Evolutionary conservation across 2,113 vertebrate species (phyloP), one percentile per base, ranked within the genome.

Genomic region (Rhadina sibilatrix): DNA sequence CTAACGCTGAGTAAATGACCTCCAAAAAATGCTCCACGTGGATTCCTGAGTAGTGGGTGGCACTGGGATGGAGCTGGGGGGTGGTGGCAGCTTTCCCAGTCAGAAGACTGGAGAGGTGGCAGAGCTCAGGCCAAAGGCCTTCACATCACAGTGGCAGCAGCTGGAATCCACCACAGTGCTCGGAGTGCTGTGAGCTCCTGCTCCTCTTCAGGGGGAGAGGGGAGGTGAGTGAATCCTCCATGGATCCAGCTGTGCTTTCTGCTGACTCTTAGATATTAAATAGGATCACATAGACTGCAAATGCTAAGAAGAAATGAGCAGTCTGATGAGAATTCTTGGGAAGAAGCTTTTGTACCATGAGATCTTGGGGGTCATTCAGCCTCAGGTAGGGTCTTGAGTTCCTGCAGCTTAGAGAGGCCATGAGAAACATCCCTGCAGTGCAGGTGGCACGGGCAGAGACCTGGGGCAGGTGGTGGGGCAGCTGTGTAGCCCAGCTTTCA

Each of bases 131-230:
- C 50, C 56, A 66, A 33, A 87, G n/a, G n/a, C 40, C 10, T 12
- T 71, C 75, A 23, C 2, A 0, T 71, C 5, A 0, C 24, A 60
- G 9, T 9, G 12, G 70, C 56, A 59, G 75, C 0, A 0, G 5
- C 60, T 54, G 5, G 15, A 22, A 56, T 38, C 21, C 19, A 4
- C 15, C 5, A 16, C 20, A 37, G 40, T 21, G 31, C 9, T 19
- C 8, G 21, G 38, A 38, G 60, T 54, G n/a, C 42, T 21, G 18
- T 10, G 49, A 88, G n/a, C 68, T 50, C 30, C 53, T 82, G 47
- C 61, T 75, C n/a, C 23, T 23, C 40, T 12, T 25, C 2, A 0
- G 7, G 7, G 52, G 31, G 56, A 68, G 46, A 53, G 24, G 61
- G 46, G 30, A 60, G 28, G 6, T 40, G 40, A 40, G 13, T n/a